Evolutionary conservation across 2,888 invertebrate genomes (phyloP).

Genomic region (Plemyria rubiginata): DNA sequence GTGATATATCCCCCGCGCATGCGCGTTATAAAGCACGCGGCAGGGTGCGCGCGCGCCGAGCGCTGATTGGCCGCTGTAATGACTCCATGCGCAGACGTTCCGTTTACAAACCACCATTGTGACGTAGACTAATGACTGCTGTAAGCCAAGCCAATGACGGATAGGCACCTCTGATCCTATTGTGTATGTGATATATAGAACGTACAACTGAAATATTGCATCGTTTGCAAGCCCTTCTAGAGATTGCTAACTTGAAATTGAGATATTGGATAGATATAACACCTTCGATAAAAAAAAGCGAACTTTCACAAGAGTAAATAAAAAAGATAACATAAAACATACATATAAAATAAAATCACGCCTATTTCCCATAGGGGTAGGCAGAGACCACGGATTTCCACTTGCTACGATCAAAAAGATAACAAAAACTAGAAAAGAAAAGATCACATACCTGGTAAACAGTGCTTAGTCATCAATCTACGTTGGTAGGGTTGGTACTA

Average conservation of each 20-base stretch:
- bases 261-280: slow-evolving; percentile 40
- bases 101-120: slow-evolving; percentile 56
- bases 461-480: no score
- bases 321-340: no score
- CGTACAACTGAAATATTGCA: slow-evolving; percentile 53
- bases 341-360: no score
- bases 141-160: slow-evolving; percentile 78
- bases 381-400: no score
- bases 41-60: slow-evolving; percentile 74
- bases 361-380: no score
- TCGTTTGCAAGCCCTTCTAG: slow-evolving; percentile 51
- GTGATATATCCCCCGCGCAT: slow-evolving; percentile 77
- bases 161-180: slow-evolving; percentile 79
- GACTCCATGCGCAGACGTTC: slow-evolving; percentile 67
- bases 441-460: no score
- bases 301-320: no score
- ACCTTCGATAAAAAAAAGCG: slow-evolving; percentile 19
- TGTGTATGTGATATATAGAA: slow-evolving; percentile 67
- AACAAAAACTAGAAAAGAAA: no score
- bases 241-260: slow-evolving; percentile 47
- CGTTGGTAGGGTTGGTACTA: no score
- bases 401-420: no score
- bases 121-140: slow-evolving; percentile 76
- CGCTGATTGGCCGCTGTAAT: slow-evolving; percentile 76
- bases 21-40: slow-evolving; percentile 78